Evolutionary conservation across 2,888 invertebrate species (phyloP).

Genomic region (Melanostoma scalare): DNA sequence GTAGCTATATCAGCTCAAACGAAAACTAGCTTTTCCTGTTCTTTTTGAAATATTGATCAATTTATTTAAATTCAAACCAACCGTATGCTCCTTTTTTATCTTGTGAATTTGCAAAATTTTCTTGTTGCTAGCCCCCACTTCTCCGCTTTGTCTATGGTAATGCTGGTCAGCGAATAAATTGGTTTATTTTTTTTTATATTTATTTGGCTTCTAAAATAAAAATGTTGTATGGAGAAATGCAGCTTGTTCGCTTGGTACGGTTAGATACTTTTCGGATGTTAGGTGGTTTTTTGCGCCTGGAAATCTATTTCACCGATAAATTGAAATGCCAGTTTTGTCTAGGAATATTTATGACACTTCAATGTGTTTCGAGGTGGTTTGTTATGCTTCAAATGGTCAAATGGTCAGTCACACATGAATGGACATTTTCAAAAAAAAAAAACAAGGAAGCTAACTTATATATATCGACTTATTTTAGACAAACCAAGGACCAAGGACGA

Average conservation of each 20-base stretch:
- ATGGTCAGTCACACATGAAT: slow-evolving; percentile 23
- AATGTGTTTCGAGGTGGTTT: slow-evolving; percentile 40
- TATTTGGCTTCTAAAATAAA: not conserved
- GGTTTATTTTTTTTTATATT: not conserved
- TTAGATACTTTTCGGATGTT: slow-evolving; percentile 61
- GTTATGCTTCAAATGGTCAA: slow-evolving; percentile 29
- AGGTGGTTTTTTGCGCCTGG: slow-evolving; percentile 24
- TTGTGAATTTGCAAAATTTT: slow-evolving; percentile 33
- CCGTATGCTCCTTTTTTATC: slow-evolving; percentile 16
- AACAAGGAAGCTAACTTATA: not conserved
- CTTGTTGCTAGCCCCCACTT: not conserved
- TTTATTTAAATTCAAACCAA: slow-evolving; percentile 65
- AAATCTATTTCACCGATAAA: slow-evolving; percentile 60
- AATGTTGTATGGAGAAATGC: slow-evolving; percentile 49
- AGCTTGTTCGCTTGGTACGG: slow-evolving; percentile 38
- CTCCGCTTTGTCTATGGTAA: not conserved
- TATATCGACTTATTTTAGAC: too few species aligned
- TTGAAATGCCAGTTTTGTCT: slow-evolving; percentile 64
- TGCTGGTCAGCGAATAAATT: slow-evolving; percentile 21
- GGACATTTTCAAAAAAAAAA: not conserved
- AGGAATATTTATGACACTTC: slow-evolving; percentile 58
- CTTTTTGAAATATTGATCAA: slow-evolving; percentile 70
- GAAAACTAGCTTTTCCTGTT: slow-evolving; percentile 59
- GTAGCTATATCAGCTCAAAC: slow-evolving; percentile 46
- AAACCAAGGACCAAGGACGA: too few species aligned